These are phyloP conservation scores for Eudasyphora cyanicolor DNA, from an alignment of 2,888 invertebrate genomes.

Conservation along the genomic window DNA sequence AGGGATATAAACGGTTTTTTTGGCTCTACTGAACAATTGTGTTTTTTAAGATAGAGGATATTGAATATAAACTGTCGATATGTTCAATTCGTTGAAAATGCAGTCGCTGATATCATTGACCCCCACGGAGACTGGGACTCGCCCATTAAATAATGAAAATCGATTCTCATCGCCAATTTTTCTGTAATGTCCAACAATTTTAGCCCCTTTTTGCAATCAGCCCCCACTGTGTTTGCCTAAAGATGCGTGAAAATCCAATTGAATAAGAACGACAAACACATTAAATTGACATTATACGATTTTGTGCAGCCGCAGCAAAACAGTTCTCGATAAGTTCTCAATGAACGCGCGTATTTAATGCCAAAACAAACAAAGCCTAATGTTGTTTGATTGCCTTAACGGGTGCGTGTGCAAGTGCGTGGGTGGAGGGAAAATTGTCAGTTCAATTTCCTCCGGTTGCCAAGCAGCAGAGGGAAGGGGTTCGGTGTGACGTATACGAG, in stretches of 20 bases:
- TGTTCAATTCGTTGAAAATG: no score
- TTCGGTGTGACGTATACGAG: not conserved
- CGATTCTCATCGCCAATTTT: no score
- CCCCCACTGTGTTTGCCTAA: not conserved
- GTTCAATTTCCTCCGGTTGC: not conserved
- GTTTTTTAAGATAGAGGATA: no score
- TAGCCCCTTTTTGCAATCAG: no score
- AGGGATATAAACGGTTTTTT: no score
- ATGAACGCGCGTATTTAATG: not conserved
- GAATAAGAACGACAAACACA: slow-evolving; percentile 7
- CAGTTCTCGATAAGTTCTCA: not conserved
- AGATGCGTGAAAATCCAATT: not conserved
- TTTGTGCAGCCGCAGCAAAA: not conserved
- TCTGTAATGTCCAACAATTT: no score
- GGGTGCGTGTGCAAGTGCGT: not conserved
- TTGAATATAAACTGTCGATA: no score
- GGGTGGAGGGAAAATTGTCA: not conserved
- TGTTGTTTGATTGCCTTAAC: not conserved
- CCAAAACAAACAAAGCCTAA: not conserved
- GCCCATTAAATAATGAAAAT: no score
- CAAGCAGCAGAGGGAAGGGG: not conserved
- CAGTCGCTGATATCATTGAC: no score
- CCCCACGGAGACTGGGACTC: no score
- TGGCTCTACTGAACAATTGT: no score
- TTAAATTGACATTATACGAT: not conserved